Conservation (phyloP, 2,113 vertebrate genomes). For the Erythrolamprus reginae region DNA sequence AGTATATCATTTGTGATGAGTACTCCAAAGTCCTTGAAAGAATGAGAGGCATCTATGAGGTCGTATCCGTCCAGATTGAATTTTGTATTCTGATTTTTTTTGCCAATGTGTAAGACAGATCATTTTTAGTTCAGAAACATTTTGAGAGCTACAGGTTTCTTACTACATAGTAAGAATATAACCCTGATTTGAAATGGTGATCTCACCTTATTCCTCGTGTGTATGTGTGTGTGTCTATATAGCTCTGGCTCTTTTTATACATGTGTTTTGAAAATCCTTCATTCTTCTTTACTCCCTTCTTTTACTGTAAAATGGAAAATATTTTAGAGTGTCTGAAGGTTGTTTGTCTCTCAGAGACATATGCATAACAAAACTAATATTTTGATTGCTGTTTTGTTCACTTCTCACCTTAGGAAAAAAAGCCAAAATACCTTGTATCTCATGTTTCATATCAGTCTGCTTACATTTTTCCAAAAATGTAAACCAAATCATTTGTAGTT, state of each 20-base stretch:
- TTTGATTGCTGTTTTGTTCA: constrained; percentile 16
- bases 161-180: not conserved
- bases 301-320: constrained; percentile 25
- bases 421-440: constrained; percentile 27
- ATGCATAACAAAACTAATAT: constrained; percentile 23
- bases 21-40: too few relatives aligned
- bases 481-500: constrained; percentile 67
- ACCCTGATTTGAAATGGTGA: not conserved
- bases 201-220: not conserved
- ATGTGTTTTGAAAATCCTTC: constrained; percentile 34
- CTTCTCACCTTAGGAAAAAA: not conserved
- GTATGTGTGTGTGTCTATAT: not conserved
- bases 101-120: too few relatives aligned
- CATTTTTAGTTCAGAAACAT: not conserved
- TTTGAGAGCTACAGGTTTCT: not conserved
- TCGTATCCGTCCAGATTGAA: too few relatives aligned
- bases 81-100: too few relatives aligned
- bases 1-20: too few relatives aligned
- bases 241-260: not conserved
- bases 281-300: constrained; percentile 32
- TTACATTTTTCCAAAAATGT: constrained; percentile 63
- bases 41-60: too few relatives aligned
- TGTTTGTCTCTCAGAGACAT: constrained; percentile 20
- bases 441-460: constrained; percentile 38
- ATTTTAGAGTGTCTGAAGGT: not conserved